A percentile compares a stretch with the other conserved stretches of the same genome.
These are phyloP conservation scores for Agrotis clavis DNA, from an alignment of 2,888 invertebrate species.

Conservation along the genomic window DNA sequence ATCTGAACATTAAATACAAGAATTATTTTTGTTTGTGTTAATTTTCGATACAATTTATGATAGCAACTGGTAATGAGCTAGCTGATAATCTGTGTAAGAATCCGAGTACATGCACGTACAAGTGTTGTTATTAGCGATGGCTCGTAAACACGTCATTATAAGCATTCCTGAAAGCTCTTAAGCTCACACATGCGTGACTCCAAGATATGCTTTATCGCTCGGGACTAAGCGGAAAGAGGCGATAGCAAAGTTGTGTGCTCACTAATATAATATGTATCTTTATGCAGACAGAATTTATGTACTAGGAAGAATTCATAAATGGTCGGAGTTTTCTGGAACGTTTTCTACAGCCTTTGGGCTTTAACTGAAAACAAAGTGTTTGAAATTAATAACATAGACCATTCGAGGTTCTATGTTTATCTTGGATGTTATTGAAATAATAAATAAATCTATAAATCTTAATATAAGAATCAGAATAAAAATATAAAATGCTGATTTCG, in stretches of 20 bases:
- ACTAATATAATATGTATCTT: neutral
- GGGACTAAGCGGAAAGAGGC: slow-evolving; percentile 22
- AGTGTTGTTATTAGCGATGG: slow-evolving; percentile 41
- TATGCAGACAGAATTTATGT: neutral
- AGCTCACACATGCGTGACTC: slow-evolving; percentile 47
- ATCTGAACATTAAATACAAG: slow-evolving; percentile 23
- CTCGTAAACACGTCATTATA: slow-evolving; percentile 55
- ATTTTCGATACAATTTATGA: slow-evolving; percentile 44
- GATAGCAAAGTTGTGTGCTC: slow-evolving; percentile 9
- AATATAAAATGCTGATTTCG: neutral
- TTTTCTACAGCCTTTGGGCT: neutral
- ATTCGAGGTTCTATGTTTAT: no score
- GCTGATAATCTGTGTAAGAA: slow-evolving; percentile 36
- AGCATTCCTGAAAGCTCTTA: slow-evolving; percentile 51
- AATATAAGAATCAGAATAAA: no score
- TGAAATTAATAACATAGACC: no score
- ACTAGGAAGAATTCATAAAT: neutral
- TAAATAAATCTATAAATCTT: no score
- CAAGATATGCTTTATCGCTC: slow-evolving; percentile 43
- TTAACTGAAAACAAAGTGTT: neutral
- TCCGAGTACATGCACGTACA: slow-evolving; percentile 7
- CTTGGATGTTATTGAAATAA: no score
- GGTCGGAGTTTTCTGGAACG: neutral
- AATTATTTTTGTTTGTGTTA: slow-evolving; percentile 12
- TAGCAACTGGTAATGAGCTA: slow-evolving; percentile 29